Evolutionary conservation across 2,113 vertebrate species (phyloP).

Genomic region (Pontoporia blainvillei): DNA sequence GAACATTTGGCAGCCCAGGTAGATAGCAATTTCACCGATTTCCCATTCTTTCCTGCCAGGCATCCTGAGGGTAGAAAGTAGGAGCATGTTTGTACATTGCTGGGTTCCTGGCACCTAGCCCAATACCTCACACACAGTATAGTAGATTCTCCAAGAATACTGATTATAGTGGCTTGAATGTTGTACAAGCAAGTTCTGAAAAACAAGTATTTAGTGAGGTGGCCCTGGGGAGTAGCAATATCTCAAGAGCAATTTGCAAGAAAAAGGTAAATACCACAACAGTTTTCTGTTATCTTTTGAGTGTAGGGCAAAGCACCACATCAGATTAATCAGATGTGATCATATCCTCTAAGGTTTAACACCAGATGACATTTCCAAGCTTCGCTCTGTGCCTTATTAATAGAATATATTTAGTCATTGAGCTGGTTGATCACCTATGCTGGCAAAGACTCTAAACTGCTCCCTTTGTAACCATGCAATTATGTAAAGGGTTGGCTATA

Average conservation of each 20-base stretch:
- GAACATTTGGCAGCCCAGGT: neutral
- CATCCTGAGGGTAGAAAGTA: neutral
- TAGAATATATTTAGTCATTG: constrained; percentile 58
- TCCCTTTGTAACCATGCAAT: constrained; percentile 56
- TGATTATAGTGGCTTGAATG: neutral
- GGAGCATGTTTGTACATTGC: neutral
- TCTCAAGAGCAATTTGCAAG: constrained; percentile 43
- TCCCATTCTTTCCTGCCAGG: neutral
- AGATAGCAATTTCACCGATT: neutral
- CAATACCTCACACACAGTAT: neutral
- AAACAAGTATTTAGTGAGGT: neutral
- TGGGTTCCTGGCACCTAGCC: neutral
- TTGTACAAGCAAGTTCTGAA: neutral
- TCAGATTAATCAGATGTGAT: constrained; percentile 31
- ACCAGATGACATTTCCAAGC: constrained; percentile 35
- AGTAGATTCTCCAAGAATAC: neutral
- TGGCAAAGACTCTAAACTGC: constrained; percentile 40
- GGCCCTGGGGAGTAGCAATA: neutral
- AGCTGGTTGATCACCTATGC: constrained; percentile 36
- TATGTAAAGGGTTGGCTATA: constrained; percentile 58
- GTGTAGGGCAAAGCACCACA: neutral
- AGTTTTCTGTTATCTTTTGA: neutral
- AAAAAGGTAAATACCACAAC: neutral
- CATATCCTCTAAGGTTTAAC: constrained; percentile 26
- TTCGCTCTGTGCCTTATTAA: constrained; percentile 51